Evolutionary conservation across 2,888 invertebrate genomes (phyloP).

Genomic region (Phortica magna): DNA sequence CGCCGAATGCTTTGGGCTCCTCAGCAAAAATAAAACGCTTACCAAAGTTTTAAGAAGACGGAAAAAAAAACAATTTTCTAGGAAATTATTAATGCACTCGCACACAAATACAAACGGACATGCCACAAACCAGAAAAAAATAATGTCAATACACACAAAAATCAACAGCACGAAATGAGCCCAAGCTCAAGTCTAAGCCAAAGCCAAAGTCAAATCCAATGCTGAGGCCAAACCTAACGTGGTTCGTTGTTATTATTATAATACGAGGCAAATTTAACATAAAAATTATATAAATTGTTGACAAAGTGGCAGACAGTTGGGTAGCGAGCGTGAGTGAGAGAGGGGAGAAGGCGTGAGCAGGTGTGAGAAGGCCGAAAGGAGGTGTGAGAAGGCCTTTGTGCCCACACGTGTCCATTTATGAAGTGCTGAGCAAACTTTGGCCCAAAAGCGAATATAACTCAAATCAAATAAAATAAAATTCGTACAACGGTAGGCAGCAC

Average conservation of each 20-base stretch:
- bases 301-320: neutral
- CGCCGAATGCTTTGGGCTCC: too few species aligned
- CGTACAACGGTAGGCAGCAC: neutral
- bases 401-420: conserved; percentile 42
- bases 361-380: neutral
- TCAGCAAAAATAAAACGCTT: too few species aligned
- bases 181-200: neutral
- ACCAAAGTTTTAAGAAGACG: too few species aligned
- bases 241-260: conserved; percentile 8
- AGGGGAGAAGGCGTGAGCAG: neutral
- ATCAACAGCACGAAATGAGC: neutral
- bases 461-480: conserved; percentile 36
- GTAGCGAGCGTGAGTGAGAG: neutral
- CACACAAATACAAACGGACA: too few species aligned
- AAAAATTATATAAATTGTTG: conserved; percentile 24
- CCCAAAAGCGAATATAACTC: conserved; percentile 65
- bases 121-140: neutral
- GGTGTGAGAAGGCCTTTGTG: neutral
- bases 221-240: neutral
- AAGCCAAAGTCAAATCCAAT: too few species aligned
- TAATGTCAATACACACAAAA: neutral
- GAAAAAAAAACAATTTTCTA: too few species aligned
- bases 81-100: too few species aligned
- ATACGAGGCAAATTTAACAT: conserved; percentile 16
- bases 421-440: conserved; percentile 65